These are phyloP conservation scores for Delia radicum DNA, from an alignment of 1,140 invertebrate species.

Conservation along the genomic window DNA sequence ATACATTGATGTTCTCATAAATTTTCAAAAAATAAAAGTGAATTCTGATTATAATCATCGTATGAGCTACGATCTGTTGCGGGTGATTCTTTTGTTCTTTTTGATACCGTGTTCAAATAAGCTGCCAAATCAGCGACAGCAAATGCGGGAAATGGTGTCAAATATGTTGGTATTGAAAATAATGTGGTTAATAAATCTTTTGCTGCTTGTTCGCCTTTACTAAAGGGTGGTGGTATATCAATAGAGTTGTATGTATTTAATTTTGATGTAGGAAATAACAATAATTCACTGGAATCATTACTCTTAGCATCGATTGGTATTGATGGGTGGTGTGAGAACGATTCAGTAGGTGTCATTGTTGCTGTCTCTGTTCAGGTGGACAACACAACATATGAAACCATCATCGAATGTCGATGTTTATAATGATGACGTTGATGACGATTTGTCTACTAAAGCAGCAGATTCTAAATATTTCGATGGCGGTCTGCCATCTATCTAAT, in stretches of 20 bases:
- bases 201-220: conserved; percentile 6
- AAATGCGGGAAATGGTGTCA: conserved; percentile 50
- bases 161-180: conserved; percentile 52
- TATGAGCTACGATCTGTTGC: background rate
- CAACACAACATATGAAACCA: background rate
- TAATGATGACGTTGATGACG: background rate
- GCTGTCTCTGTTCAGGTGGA: background rate
- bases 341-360: background rate
- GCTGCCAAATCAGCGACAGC: conserved; percentile 46
- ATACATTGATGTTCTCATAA: background rate
- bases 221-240: conserved; percentile 16
- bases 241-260: conserved; percentile 2
- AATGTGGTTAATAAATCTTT: conserved; percentile 44
- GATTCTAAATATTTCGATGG: background rate
- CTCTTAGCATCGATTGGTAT: background rate
- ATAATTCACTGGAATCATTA: background rate
- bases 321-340: background rate
- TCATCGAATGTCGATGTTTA: background rate
- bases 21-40: conserved; percentile 8
- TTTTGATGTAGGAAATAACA: background rate
- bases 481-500: background rate
- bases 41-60: background rate
- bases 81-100: background rate
- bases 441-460: background rate
- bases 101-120: conserved; percentile 14